Evolutionary conservation across 1,140 invertebrate genomes (phyloP).

Genomic region (Dreissena rostriformis): DNA sequence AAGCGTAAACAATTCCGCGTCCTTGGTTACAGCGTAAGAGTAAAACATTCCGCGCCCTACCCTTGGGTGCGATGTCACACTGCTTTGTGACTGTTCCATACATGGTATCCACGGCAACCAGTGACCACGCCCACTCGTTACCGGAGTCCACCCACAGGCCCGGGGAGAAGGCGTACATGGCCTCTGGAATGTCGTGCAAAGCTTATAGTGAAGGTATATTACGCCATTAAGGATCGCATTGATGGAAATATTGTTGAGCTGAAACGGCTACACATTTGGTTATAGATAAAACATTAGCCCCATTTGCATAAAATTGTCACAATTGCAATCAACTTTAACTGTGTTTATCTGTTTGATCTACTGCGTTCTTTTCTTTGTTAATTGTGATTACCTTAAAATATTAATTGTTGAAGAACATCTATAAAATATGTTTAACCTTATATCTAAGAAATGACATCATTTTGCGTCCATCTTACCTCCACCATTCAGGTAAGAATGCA

Average conservation of each 20-base stretch:
- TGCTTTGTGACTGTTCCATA: conserved; percentile 23
- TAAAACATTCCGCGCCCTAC: neutral
- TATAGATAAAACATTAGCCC: neutral
- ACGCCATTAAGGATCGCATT: neutral
- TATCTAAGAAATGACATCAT: neutral
- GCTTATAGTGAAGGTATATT: neutral
- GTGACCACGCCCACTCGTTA: conserved; percentile 27
- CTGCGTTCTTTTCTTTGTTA: neutral
- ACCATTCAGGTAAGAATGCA: conserved; percentile 41
- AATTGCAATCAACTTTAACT: neutral
- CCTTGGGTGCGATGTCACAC: conserved; percentile 46
- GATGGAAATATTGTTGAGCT: neutral
- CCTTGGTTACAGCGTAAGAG: too few species aligned
- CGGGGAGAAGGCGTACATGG: conserved; percentile 48
- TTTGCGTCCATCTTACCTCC: conserved; percentile 12
- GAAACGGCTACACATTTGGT: neutral
- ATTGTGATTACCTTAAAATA: neutral
- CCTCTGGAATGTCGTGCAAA: neutral
- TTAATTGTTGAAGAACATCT: neutral
- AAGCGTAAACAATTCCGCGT: too few species aligned
- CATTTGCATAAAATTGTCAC: too few species aligned
- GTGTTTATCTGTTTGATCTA: neutral
- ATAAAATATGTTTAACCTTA: neutral
- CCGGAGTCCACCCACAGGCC: conserved; percentile 34
- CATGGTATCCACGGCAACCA: conserved; percentile 35